Percentiles rank a stretch among this genome's conserved stretches.
Evolutionary conservation across 2,797 vertebrate species (phyloP).

Genomic region (Periparus ater): DNA sequence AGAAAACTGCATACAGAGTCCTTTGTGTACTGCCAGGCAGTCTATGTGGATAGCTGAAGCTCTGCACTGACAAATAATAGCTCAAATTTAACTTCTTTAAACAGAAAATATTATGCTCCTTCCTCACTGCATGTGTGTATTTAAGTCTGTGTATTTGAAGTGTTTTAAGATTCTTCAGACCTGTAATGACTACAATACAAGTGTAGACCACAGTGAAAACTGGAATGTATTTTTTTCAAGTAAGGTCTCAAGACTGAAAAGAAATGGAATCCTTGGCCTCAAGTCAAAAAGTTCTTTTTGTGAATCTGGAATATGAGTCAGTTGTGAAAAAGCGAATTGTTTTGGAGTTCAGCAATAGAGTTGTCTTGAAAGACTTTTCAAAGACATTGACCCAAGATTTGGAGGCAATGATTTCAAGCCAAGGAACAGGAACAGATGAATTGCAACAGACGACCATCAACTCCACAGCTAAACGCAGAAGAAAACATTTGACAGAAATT

Average conservation of each 20-base stretch:
- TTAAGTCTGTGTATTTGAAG: not conserved
- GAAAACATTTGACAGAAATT: not conserved
- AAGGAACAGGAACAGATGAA: not conserved
- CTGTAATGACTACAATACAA: not conserved
- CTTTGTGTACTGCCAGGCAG: not conserved
- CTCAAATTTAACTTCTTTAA: not conserved
- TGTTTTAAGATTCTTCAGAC: not conserved
- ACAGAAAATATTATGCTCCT: not conserved
- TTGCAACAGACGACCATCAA: not conserved
- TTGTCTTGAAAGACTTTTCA: not conserved
- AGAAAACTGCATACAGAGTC: not conserved
- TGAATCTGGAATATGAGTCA: not conserved
- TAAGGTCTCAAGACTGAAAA: not conserved
- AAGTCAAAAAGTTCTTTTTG: not conserved
- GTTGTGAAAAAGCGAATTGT: not conserved
- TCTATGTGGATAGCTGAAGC: not conserved
- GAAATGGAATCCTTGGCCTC: not conserved
- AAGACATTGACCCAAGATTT: accelerated
- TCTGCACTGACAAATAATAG: not conserved
- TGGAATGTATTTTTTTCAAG: not conserved
- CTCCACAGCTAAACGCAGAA: not conserved
- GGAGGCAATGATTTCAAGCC: not conserved
- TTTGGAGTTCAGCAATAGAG: not conserved
- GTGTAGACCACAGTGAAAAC: not conserved
- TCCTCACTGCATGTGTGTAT: not conserved